Evolutionary conservation across 2,113 vertebrate species (phyloP), one percentile per base, ranked within the genome.

Genomic region (Hemiprocne comata): DNA sequence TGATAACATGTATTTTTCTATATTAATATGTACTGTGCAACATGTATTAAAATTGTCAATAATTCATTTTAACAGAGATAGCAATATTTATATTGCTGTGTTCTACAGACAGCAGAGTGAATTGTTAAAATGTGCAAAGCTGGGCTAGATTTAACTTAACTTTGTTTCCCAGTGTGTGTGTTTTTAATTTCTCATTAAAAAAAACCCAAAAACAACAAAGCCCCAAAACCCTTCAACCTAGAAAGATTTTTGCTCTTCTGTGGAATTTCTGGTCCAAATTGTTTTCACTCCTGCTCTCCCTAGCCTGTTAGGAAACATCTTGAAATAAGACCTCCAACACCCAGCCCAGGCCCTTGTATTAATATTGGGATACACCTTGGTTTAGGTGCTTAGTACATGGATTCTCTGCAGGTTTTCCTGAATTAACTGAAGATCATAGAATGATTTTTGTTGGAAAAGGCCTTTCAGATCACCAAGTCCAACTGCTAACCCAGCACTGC

Each of bases 21-120:
- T 98, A 98, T 98, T 98, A 98, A 98, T 98, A 98, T 98, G 98
- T 98, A 98, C 98, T 98, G 96, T 98, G 98, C 98, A 98, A 98
- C 98, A 98, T 98, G 97, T 98, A 98, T 98, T 98, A 98, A 98
- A 98, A 98, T 98, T 95, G 97, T 98, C 97, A 98, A 97, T 97
- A 98, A 98, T 98, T 98, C 96, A 97, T 97, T 98, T 98, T 95
- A 98, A 96, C 97, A 87, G 95, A 97, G 97, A 97, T 98, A 98
- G 97, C 95, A 97, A 86, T 98, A 98, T 98, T 98, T 98, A 96
- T 98, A 97, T 97, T 98, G 97, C 96, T 94, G 83, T 97, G 95
- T 97, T 98, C 94, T 98, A 96, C 95, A 95, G 96, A 90, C 96
- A 96, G 95, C 86, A 91, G 93, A 93, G 91, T n/a, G 94, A 96